Base-by-base conservation (phyloP, 2,113 vertebrate species). In the Corydoras sp. region DNA sequence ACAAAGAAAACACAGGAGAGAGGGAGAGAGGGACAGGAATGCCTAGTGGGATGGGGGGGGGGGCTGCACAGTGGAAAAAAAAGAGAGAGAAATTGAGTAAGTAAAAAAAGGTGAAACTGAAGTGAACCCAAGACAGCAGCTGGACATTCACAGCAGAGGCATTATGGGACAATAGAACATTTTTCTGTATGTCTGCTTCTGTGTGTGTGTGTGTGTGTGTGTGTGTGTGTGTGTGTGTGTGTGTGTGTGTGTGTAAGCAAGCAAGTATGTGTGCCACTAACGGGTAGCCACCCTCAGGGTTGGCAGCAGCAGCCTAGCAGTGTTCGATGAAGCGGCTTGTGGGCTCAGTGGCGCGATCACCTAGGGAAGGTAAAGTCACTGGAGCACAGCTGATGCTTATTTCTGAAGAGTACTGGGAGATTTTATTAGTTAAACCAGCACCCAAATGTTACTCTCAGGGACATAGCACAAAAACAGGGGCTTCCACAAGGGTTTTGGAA, bases 311-410 rank as follows among this genome's bases (percentile, higher is more conserved):
- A 85, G 84, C 86, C 85, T 87, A 89, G 88, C 85, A 83, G 87
- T 87, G 86, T 88, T 88, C 86, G 84, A 71, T 85, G 87, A 86
- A 90, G 89, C 89, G 85, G 87, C 76, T 43, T 85, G 81, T 72
- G 81, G 82, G 83, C 89, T 87, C 89, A 89, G 86, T 90, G 88
- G 88, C 88, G 89, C 88, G 85, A 87, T 89, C 89, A 90, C 87
- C 88, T 87, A 82, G 88, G 88, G 87, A 90, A 86, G 87, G 84
- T 84, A 86, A 80, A 90, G 87, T 85, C 71, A 85, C 85, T 88
- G 86, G 89, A 86, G 88, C 89, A 89, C 85, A 87, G 89, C 89
- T 89, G 89, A 90, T 90, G 88, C 87, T 88, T 89, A 88, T 90
- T 89, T 86, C 89, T 87, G 88, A 83, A 82, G 88, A 90, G 86